Evolutionary conservation across 2,888 invertebrate species (phyloP).

Genomic region (Sthenelais limicola): DNA sequence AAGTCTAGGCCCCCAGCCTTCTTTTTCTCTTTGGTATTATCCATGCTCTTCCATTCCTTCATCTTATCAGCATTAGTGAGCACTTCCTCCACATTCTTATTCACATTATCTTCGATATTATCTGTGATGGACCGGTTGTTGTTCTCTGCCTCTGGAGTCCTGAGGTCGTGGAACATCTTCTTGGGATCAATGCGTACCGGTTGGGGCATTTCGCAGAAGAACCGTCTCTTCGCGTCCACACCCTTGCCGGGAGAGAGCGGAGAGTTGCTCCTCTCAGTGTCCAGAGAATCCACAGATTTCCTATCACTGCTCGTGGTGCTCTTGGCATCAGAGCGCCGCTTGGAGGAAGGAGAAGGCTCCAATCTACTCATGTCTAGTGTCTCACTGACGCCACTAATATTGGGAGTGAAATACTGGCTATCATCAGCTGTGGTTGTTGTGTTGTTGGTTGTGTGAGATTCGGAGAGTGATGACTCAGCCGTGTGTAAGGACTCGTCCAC

Average conservation of each 20-base stretch:
- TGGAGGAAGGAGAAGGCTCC: constrained; percentile 21
- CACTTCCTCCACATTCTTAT: neutral
- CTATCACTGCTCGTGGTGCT: constrained; percentile 31
- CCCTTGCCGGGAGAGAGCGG: constrained; percentile 19
- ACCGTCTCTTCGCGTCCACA: constrained; percentile 52
- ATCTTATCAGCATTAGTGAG: constrained; percentile 46
- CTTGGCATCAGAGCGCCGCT: neutral
- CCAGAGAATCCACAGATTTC: constrained; percentile 10
- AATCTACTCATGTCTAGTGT: neutral
- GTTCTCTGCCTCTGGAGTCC: constrained; percentile 13
- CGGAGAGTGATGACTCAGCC: constrained; percentile 26
- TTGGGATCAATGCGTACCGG: constrained; percentile 53
- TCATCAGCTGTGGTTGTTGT: constrained; percentile 30
- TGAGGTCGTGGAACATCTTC: constrained; percentile 27
- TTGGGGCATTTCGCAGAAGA: constrained; percentile 53
- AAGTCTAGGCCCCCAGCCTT: constrained; percentile 27
- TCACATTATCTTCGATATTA: constrained; percentile 22
- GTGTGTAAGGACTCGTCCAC: constrained; percentile 24
- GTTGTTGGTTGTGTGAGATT: constrained; percentile 18
- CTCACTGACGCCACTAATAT: constrained; percentile 18
- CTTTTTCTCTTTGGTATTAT: neutral
- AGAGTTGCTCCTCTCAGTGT: constrained; percentile 15
- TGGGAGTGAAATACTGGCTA: constrained; percentile 46
- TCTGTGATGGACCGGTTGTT: constrained; percentile 19
- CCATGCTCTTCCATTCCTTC: constrained; percentile 53